Base-by-base conservation (phyloP, 1,140 invertebrate genomes). In the Wiebesia pumilae region DNA sequence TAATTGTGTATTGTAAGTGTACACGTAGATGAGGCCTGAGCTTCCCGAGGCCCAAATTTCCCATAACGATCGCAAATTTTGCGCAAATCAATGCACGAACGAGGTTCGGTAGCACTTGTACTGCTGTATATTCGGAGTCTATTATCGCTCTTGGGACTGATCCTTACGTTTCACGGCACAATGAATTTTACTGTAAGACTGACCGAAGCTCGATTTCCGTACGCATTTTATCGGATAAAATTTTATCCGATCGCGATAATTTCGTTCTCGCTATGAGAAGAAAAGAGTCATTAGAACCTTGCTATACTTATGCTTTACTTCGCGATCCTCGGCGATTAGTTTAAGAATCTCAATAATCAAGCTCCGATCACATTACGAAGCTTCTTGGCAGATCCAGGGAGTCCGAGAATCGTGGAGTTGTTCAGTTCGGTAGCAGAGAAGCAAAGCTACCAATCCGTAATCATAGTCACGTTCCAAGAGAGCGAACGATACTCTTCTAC, bases 381-480 rank as follows among this genome's bases (percentile, higher is more conserved):
- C 40, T 0, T 47, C 24, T 43, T 21, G 16, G 38, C 40, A 27
- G 3, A 27, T 4, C 27, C 58, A 27, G 21, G 58, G 21, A 62
- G 6, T 16, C 58, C 21, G 10, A 7, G 43, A 2, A 43, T 78
- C 43, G 30, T 0, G 43, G 51, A 30, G 16, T n/a, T 33, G 1
- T 33, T 24, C 9, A 24, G 7, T 14, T 62, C 82, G 71, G 82
- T 83, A 84, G 83, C 83, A 4, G 0, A 2, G 65, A 78, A 84
- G 54, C 54, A 2, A 4, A 7, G 51, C 78, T 58, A 87, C 84
- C 82, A 84, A 87, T 84, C 83, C 73, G 30, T 84, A 81, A 84
- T 87, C 78, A 84, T 87, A 87, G 86, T 81, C 86, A 75, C 86
- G 62, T 69, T 82, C 58, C 54, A 27, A 19, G 33, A 51, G 1